Conservation (phyloP, 2,797 vertebrate species). For the Anguilla anguilla region DNA sequence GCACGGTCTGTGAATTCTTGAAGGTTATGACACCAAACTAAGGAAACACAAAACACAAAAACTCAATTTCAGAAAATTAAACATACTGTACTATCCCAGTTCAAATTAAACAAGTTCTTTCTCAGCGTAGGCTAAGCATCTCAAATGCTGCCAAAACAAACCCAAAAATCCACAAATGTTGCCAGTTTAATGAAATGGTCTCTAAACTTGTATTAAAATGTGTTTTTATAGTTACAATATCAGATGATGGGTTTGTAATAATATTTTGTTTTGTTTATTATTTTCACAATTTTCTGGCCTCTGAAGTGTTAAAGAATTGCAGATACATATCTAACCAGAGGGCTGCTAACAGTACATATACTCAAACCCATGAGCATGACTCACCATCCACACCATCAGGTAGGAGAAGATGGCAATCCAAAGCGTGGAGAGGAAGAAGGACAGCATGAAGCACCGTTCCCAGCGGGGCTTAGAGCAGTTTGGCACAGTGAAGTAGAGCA, state of each 20-base stretch:
- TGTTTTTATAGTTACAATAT: not conserved
- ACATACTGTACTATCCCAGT: not conserved
- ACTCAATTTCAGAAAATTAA: not conserved
- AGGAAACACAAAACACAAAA: not conserved
- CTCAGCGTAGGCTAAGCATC: not conserved
- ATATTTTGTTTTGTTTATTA: not conserved
- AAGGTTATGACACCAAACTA: not conserved
- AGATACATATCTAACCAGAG: not conserved
- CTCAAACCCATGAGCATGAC: conserved; percentile 36
- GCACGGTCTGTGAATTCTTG: not conserved
- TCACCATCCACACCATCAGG: conserved; percentile 85
- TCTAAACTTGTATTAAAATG: not conserved
- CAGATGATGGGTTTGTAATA: not conserved
- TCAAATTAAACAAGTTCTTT: not conserved
- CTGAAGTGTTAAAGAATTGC: not conserved
- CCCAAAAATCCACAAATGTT: not conserved
- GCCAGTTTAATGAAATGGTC: not conserved
- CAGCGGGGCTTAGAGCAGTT: conserved; percentile 79
- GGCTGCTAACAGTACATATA: not conserved
- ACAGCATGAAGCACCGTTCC: conserved; percentile 79
- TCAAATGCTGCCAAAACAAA: not conserved
- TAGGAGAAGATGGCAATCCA: conserved; percentile 85
- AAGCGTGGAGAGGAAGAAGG: conserved; percentile 75
- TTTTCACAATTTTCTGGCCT: not conserved
- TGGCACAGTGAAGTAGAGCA: conserved; percentile 76